Evolutionary conservation across 2,797 vertebrate genomes (phyloP), one percentile per base, ranked within the genome.

Genomic region (Rachycentron canadum): DNA sequence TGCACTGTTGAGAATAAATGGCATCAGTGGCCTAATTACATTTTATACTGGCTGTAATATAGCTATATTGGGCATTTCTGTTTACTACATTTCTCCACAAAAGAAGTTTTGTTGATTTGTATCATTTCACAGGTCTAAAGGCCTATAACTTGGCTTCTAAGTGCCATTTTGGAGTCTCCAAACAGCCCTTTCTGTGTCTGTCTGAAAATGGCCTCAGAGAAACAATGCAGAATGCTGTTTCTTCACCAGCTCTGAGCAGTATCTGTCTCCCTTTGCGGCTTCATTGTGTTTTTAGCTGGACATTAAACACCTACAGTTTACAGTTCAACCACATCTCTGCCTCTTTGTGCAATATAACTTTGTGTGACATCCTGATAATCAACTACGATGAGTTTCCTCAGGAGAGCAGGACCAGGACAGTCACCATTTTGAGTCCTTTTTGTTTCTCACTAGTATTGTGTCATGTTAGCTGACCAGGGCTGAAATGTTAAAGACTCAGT

Each of bases 51-150:
- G 25, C 23, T 26, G 25, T 53, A 53, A 53, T 25, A 53, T 13
- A 26, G 25, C 50, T 53, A 53, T 26, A 26, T 53, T 16, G 50
- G 50, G 13, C 5, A 16, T 26, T 14, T 25, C 25, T 50, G 21
- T 50, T 50, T 50, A 23, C 47, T 50, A 53, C 23, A 53, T 53
- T 52, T 13, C 4, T 25, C 50, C 50, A 53, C 25, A 2, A 23
- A 45, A 45, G 43, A 45, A 50, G 13, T 53, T 53, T 28, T 53
- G 50, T 53, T 53, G 49, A 52, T 52, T 53, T 53, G 50, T 53
- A 26, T 53, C 11, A 53, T 53, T 53, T 53, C 25, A 16, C 25
- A 52, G 23, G 50, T 26, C 50, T 52, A 23, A 50, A 50, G 47
- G 47, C 47, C 23, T 25, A 5, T 50, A 23, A 50, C 23, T 50